These are phyloP conservation scores for Molossus alvarezi DNA, from an alignment of 2,797 vertebrate genomes.

Conservation along the genomic window DNA sequence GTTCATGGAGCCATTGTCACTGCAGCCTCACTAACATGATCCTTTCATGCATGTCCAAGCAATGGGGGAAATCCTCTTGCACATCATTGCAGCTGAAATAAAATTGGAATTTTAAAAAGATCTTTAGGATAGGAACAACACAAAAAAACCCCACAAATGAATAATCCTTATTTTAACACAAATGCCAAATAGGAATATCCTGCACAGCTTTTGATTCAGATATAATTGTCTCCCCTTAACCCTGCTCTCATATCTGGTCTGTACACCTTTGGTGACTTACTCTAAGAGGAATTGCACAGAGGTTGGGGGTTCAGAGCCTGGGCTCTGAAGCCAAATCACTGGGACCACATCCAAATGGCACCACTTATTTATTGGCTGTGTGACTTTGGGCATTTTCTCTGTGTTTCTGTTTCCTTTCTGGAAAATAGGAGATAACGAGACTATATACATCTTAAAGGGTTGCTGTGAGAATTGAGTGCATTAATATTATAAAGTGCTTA, in stretches of 20 bases:
- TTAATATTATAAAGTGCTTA: constrained; percentile 26
- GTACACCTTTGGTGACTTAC: not conserved
- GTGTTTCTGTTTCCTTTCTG: constrained; percentile 47
- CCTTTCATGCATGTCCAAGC: not conserved
- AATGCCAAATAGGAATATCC: not conserved
- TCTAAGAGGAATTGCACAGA: not conserved
- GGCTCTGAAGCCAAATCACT: not conserved
- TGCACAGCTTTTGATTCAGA: not conserved
- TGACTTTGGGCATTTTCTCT: not conserved
- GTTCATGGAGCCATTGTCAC: not conserved
- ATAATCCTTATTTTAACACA: constrained; percentile 43
- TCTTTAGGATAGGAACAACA: constrained; percentile 4
- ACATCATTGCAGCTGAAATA: not conserved
- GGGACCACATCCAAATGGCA: not conserved
- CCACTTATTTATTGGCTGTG: constrained; percentile 14
- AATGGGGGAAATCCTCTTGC: not conserved
- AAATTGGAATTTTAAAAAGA: not conserved
- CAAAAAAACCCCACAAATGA: not conserved
- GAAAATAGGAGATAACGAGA: constrained; percentile 1
- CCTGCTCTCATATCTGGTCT: not conserved
- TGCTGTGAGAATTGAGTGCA: constrained; percentile 35
- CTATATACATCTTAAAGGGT: not conserved
- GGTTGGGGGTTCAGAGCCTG: not conserved
- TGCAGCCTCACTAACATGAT: not conserved
- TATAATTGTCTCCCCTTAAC: not conserved